Evolutionary conservation across 2,113 vertebrate genomes (phyloP), one percentile per base, ranked within the genome.

Genomic region (Cyprichromis sp.): DNA sequence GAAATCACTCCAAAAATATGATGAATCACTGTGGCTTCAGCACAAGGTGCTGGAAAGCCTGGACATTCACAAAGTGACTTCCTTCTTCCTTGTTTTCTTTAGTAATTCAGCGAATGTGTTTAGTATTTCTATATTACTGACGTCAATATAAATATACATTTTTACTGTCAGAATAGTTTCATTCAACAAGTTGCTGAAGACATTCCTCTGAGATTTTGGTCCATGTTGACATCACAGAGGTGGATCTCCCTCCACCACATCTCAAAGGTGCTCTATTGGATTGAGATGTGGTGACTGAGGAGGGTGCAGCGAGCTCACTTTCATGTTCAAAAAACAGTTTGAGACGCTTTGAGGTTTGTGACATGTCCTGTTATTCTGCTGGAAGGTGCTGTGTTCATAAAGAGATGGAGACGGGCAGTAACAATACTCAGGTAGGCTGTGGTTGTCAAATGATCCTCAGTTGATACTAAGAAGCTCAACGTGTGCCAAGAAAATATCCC

Each of bases 391-490:
- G 59, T 36, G 16, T 36, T 11, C 9, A 63, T 63, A 63, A 63
- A 63, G 59, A 63, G 53, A 54, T 24, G 10, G n/a, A 54, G 4
- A 36, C 1, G 0, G 17, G 6, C 59, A 21, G 3, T n/a, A n/a
- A n/a, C n/a, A n/a, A n/a, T n/a, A n/a, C n/a, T 38, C 19, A 13
- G 6, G 61, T 66, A 13, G 34, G 61, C 19, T 21, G 34, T 40
- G 34, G 19, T 21, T 68, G 34, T 68, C 7, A 40, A 0, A 66
- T 0, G 31, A 68, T 40, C 63, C 34, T 68, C 19, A 40, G 10
- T 2, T 40, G 34, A 38, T 68, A 66, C 34, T 0, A 68, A 68
- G 19, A 4, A 21, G 0, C 63, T 40, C 19, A 68, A 68, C 1
- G 34, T 13, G 34, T 2, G 34, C 0, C 63, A 66, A 66, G 19